Base-by-base conservation (phyloP, 1,140 invertebrate species). In the Ceratosolen fusciceps region DNA sequence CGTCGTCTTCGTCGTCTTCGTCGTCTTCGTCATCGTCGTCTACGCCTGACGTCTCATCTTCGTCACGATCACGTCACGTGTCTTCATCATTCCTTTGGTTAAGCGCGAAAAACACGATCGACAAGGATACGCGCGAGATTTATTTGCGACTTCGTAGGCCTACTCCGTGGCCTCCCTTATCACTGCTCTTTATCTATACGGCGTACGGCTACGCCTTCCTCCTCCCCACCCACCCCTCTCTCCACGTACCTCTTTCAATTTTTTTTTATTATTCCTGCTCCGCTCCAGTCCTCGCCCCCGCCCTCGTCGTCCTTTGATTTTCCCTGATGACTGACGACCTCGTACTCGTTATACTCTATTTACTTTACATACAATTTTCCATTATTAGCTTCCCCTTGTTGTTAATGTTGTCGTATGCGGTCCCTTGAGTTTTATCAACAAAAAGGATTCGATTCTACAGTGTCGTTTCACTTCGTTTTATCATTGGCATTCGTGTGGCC, bases 91-190 rank as follows among this genome's bases (percentile, higher is more conserved):
- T n/a, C n/a, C n/a, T 67, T 71, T 49, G 56, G 37, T 68, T 34
- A 21, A 37, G 56, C 47, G 70, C 70, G 65, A 80, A 74, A 80
- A 74, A 78, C 54, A 78, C 54, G 34, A 62, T 58, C 54, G 24
- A 43, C 74, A 37, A 77, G 75, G 75, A 70, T 77, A 77, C 56
- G 74, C 73, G 73, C 73, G 73, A n/a, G n/a, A n/a, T 2, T 74
- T 74, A 34, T 62, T 43, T 54, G 34, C 37, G 75, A 34, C 24
- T 70, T 77, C 70, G 74, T 67, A 62, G 60, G 74, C 74, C 60
- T 49, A 16, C 58, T 56, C 9, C 9, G 10, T 2, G 37, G 47
- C 2, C 60, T 75, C 34, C 26, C 68, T 72, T 78, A 78, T 78
- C 76, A 26, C 10, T n/a, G 1, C 26, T 58, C 14, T 37, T 62